Percentiles rank a stretch among this genome's conserved stretches.
Conservation (phyloP, 2,113 vertebrate species). For the Columba livia region DNA sequence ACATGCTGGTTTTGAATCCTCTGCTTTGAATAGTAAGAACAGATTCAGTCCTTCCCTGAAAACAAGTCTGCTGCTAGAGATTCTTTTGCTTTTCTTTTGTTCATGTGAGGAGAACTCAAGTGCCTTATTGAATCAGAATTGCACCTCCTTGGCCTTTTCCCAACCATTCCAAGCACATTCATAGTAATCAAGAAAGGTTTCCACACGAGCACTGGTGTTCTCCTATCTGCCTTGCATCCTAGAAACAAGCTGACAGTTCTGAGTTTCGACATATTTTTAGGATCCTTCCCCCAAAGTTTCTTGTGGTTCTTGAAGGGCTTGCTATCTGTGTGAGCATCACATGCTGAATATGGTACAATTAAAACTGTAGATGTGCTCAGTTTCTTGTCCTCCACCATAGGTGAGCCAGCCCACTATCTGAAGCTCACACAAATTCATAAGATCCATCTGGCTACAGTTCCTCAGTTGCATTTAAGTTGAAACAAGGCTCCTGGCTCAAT, state of each 20-base stretch:
- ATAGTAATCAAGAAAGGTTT: neutral
- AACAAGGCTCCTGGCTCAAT: neutral
- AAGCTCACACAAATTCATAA: neutral
- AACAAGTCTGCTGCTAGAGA: neutral
- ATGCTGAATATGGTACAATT: neutral
- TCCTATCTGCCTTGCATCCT: fast-evolving
- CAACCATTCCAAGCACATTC: neutral
- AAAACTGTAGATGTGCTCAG: neutral
- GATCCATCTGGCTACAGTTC: neutral
- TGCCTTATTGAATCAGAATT: neutral
- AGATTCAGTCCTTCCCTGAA: neutral
- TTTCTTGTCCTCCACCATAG: neutral
- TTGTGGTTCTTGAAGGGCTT: neutral
- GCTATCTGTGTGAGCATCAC: neutral
- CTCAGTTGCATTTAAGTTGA: neutral
- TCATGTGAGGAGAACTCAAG: neutral
- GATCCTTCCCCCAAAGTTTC: neutral
- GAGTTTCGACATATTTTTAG: neutral
- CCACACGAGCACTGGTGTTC: neutral
- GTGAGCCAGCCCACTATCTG: neutral
- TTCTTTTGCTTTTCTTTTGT: neutral
- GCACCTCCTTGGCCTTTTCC: neutral
- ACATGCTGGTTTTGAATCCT: neutral
- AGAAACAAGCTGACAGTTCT: neutral
- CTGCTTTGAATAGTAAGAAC: neutral